phyloP scores from a whole-genome alignment of 2,797 vertebrate species.

The Lepilemur septentrionalis region DNA sequence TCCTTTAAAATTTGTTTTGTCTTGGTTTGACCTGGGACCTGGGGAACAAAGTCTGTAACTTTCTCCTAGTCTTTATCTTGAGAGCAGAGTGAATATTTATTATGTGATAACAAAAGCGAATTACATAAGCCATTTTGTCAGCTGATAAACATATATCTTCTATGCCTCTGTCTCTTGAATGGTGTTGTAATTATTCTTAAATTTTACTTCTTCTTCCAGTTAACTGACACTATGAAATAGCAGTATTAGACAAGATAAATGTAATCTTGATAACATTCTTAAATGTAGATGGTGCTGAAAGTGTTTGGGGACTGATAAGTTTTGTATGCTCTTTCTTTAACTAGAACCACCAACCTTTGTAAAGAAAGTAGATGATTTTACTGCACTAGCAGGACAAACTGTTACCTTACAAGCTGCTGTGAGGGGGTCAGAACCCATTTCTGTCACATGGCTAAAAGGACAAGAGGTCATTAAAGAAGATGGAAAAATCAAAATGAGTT shows the following conservation, averaged over 20 bases:
- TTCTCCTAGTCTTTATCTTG: neutral
- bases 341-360: slow-evolving; percentile 95
- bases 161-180: slow-evolving; percentile 30
- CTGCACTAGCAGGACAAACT: slow-evolving; percentile 91
- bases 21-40: slow-evolving; percentile 14
- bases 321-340: slow-evolving; percentile 74
- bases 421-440: slow-evolving; percentile 95
- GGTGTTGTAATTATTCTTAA: slow-evolving; percentile 21
- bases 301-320: slow-evolving; percentile 29
- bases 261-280: neutral
- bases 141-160: neutral
- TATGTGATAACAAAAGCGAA: neutral
- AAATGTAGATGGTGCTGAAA: neutral
- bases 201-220: slow-evolving; percentile 48
- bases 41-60: neutral
- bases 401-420: slow-evolving; percentile 92
- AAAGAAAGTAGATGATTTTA: slow-evolving; percentile 95
- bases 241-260: neutral
- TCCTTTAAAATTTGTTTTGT: slow-evolving; percentile 46
- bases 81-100: neutral
- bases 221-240: neutral
- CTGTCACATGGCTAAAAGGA: slow-evolving; percentile 95
- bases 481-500: slow-evolving; percentile 91
- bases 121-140: neutral
- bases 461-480: slow-evolving; percentile 94